Percentiles rank a stretch among this genome's conserved stretches.
Conservation (phyloP, 2,113 vertebrate genomes). For the Riparia riparia region DNA sequence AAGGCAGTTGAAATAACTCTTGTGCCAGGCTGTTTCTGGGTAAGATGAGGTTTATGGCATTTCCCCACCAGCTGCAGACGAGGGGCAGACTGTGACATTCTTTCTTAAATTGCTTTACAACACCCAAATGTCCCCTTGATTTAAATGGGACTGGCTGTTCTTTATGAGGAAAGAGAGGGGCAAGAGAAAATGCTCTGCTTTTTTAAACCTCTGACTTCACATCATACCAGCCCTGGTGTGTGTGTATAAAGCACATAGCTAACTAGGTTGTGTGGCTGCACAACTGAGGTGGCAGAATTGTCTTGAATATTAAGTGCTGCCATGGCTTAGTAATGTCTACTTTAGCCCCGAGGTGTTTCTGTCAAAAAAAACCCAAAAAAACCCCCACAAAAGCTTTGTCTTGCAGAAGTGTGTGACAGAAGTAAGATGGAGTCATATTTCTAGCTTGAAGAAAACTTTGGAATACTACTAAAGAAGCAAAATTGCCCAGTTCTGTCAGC, state of each 20-base stretch:
- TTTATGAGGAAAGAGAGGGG: neutral
- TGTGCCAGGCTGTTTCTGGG: neutral
- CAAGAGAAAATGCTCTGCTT: neutral
- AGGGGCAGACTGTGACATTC: neutral
- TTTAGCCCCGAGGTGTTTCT: conserved; percentile 6
- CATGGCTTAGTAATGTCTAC: neutral
- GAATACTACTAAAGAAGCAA: neutral
- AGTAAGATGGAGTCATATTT: neutral
- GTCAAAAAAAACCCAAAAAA: neutral
- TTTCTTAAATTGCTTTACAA: neutral
- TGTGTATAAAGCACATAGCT: neutral
- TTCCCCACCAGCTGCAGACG: neutral
- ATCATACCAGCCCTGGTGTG: neutral
- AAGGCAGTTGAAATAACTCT: neutral
- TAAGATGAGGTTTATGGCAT: neutral
- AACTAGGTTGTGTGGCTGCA: neutral
- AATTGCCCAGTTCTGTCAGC: neutral
- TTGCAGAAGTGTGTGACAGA: neutral
- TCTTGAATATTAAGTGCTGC: neutral
- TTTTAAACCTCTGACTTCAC: neutral
- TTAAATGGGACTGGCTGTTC: neutral
- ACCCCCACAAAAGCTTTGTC: neutral
- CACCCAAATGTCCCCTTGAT: neutral
- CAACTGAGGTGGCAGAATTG: neutral
- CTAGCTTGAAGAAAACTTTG: neutral